Evolutionary conservation across 2,797 vertebrate species (phyloP).

Genomic region (Peromyscus aztecus): DNA sequence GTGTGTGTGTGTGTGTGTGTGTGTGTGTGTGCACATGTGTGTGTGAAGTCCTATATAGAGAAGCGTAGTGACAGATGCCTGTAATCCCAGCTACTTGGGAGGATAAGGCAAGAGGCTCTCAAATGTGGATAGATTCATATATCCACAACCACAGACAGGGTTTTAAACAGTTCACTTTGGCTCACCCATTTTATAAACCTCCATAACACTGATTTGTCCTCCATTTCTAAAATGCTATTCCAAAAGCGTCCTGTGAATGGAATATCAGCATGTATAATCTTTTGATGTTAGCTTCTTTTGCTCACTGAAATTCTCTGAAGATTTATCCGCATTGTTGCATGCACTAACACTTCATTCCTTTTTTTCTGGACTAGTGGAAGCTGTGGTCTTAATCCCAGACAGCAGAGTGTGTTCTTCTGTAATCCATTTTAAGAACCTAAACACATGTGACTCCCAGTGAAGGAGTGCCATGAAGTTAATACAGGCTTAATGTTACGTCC

Average conservation of each 20-base stretch:
- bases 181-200: background rate
- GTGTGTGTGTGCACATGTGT: background rate
- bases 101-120: background rate
- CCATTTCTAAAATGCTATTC: background rate
- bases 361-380: background rate
- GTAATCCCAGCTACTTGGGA: background rate
- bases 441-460: background rate
- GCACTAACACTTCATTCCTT: background rate
- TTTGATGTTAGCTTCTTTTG: background rate
- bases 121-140: background rate
- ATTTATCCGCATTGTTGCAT: background rate
- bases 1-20: no score
- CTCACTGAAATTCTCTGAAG: background rate
- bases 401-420: background rate
- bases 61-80: background rate
- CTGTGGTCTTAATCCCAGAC: background rate
- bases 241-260: background rate
- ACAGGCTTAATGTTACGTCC: background rate
- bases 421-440: slow-evolving; percentile 19
- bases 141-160: background rate
- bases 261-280: background rate
- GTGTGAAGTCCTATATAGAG: background rate
- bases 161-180: background rate
- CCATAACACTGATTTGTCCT: background rate
- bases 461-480: background rate